Evolutionary conservation across 2,888 invertebrate species (phyloP).

Genomic region (Therioaphis trifolii): DNA sequence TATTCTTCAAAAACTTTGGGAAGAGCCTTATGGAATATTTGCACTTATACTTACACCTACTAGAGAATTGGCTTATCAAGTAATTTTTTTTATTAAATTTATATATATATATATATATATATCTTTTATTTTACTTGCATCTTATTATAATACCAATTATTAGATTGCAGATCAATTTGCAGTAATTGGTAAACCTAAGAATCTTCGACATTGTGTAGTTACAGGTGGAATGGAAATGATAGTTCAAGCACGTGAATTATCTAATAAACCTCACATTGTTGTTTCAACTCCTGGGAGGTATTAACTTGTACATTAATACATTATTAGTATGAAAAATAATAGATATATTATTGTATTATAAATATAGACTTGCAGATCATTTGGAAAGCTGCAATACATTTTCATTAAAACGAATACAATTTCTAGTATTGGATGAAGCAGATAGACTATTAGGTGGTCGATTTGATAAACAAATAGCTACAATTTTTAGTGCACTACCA

Average conservation of each 20-base stretch:
- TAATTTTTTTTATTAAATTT: constrained; percentile 67
- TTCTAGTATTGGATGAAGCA: constrained; percentile 95
- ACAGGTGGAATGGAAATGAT: constrained; percentile 97
- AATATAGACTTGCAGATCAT: constrained; percentile 85
- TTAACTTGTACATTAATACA: neutral
- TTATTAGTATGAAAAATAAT: neutral
- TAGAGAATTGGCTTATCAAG: constrained; percentile 88
- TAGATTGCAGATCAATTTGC: constrained; percentile 95
- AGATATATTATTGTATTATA: constrained; percentile 1
- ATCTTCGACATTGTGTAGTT: constrained; percentile 84
- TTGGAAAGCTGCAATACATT: constrained; percentile 88
- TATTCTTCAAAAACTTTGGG: constrained; percentile 88
- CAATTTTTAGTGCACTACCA: constrained; percentile 82
- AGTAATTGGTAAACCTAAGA: constrained; percentile 88
- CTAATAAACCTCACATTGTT: constrained; percentile 90
- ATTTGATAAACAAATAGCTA: constrained; percentile 84
- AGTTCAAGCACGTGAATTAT: constrained; percentile 84
- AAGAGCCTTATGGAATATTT: constrained; percentile 96
- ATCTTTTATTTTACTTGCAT: too few species aligned
- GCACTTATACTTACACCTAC: constrained; percentile 95
- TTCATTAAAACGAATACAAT: constrained; percentile 81
- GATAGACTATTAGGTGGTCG: constrained; percentile 86
- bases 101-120: too few species aligned
- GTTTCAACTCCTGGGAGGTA: constrained; percentile 91
- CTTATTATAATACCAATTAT: constrained; percentile 50